phyloP scores from a whole-genome alignment of 2,888 invertebrate species.

The Diplazon laetatorius region DNA sequence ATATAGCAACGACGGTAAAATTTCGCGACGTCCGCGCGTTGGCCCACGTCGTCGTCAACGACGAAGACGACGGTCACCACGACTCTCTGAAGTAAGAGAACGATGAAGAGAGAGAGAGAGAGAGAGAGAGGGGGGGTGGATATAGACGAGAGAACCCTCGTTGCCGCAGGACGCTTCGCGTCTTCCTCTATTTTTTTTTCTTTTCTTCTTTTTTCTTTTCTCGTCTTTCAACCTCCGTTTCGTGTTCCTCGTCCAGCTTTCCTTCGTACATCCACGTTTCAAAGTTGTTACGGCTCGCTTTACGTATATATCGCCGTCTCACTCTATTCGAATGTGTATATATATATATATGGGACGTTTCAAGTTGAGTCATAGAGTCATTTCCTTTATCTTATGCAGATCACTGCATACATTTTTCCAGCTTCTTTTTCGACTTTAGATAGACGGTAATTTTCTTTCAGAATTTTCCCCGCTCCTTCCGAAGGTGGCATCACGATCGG shows the following conservation, averaged over 20 bases:
- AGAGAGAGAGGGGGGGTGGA: constrained; percentile 35
- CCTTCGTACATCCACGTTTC: constrained; percentile 45
- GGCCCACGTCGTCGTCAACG: constrained; percentile 26
- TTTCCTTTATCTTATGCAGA: no score
- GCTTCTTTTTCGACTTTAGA: no score
- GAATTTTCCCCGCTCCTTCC: background rate
- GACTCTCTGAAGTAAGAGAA: constrained; percentile 59
- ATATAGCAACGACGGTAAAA: constrained; percentile 51
- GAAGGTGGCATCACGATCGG: no score
- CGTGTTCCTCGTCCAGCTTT: constrained; percentile 27
- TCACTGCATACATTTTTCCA: no score
- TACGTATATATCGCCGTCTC: constrained; percentile 25
- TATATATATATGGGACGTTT: no score
- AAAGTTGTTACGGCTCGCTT: constrained; percentile 29
- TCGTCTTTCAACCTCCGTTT: constrained; percentile 17
- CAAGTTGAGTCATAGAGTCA: no score
- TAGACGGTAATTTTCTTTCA: constrained; percentile 19
- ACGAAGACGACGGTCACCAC: background rate
- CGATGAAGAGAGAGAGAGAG: no score
- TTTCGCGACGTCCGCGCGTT: constrained; percentile 54
- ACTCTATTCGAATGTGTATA: background rate
- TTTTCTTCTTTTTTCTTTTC: constrained; percentile 24
- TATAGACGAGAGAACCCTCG: constrained; percentile 65
- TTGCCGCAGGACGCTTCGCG: constrained; percentile 64
- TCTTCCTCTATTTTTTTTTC: constrained; percentile 42